A percentile compares a stretch with the other conserved stretches of the same genome.
phyloP scores from a whole-genome alignment of 2,888 invertebrate genomes.

The Stenurella melanura region DNA sequence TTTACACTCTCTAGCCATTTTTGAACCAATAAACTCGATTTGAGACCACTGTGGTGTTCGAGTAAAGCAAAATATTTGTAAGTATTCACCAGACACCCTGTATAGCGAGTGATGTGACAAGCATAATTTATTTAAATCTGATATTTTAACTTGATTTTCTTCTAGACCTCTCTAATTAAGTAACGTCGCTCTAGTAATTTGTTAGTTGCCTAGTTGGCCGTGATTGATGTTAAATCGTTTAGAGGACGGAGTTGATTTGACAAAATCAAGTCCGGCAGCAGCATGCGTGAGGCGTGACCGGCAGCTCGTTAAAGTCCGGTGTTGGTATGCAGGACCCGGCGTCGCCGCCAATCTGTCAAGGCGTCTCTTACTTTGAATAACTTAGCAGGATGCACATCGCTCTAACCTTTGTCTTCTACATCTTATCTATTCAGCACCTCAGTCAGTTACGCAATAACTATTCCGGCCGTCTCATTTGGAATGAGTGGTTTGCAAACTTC shows the following conservation, averaged over 20 bases:
- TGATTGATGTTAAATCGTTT: conserved; percentile 45
- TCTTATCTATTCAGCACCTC: conserved; percentile 38
- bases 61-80: too few relatives aligned
- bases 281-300: conserved; percentile 43
- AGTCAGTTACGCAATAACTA: conserved; percentile 4
- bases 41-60: too few relatives aligned
- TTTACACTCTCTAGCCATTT: too few relatives aligned
- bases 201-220: conserved; percentile 27
- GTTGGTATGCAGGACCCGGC: conserved; percentile 61
- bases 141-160: too few relatives aligned
- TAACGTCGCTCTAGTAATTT: not conserved
- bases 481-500: not conserved
- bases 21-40: too few relatives aligned
- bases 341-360: conserved; percentile 64
- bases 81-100: too few relatives aligned
- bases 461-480: not conserved
- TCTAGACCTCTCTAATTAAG: not conserved
- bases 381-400: conserved; percentile 49
- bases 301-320: conserved; percentile 51
- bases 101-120: too few relatives aligned
- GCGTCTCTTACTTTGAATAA: conserved; percentile 60
- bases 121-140: too few relatives aligned
- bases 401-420: conserved; percentile 36
- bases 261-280: conserved; percentile 47
- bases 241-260: conserved; percentile 37